Conservation (phyloP, 2,797 vertebrate genomes). For the Fistularia commersonii region DNA sequence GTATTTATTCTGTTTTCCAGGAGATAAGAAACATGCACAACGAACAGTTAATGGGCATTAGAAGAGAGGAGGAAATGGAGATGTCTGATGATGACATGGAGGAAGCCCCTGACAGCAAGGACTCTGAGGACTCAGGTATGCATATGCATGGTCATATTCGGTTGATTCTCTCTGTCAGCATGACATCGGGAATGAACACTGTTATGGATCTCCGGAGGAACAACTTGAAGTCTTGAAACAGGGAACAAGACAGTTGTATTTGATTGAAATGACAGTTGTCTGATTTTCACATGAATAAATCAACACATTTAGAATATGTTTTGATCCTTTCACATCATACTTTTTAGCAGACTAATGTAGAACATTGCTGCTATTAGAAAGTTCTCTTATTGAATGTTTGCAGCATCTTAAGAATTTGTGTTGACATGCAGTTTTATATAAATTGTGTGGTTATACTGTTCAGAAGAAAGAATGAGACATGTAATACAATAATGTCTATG, state of each 20-base stretch:
- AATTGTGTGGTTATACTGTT: too few species aligned
- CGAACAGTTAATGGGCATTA: slow-evolving; percentile 95
- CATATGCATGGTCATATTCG: slow-evolving; percentile 13
- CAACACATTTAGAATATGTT: slow-evolving; percentile 15
- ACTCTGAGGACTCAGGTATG: slow-evolving; percentile 79
- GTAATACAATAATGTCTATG: too few species aligned
- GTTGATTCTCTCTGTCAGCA: slow-evolving; percentile 20
- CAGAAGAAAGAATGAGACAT: too few species aligned
- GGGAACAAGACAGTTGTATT: slow-evolving; percentile 31
- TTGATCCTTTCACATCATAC: slow-evolving; percentile 18
- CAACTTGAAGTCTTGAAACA: slow-evolving; percentile 17
- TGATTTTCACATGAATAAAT: slow-evolving; percentile 25
- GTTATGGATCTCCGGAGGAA: slow-evolving; percentile 34
- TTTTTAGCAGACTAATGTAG: slow-evolving; percentile 16
- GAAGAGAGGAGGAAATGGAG: slow-evolving; percentile 96
- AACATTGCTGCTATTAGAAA: slow-evolving; percentile 16
- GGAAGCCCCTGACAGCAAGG: slow-evolving; percentile 82
- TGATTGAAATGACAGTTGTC: slow-evolving; percentile 30
- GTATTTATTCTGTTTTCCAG: slow-evolving; percentile 67
- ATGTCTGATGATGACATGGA: slow-evolving; percentile 97
- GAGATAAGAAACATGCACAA: slow-evolving; percentile 96
- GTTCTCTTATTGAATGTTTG: slow-evolving; percentile 11
- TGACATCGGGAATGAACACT: slow-evolving; percentile 10
- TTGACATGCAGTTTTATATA: neutral
- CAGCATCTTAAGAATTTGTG: too few species aligned